A percentile compares a stretch with the other conserved stretches of the same genome.
Evolutionary conservation across 2,888 invertebrate species (phyloP).

Genomic region (Beris morrisii): DNA sequence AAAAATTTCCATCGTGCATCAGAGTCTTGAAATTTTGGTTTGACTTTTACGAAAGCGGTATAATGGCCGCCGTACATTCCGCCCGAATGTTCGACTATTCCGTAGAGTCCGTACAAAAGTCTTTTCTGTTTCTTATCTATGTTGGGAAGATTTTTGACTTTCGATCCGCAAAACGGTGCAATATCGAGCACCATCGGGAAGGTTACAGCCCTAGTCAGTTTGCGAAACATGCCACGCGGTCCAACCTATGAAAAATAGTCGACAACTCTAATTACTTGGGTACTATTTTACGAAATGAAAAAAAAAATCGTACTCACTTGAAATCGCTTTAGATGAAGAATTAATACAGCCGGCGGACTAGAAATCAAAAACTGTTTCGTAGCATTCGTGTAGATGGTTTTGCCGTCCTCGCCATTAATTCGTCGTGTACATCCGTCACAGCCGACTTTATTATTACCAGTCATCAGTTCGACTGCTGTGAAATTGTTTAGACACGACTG

Average conservation of each 20-base stretch:
- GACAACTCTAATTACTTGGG: not conserved
- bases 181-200: conserved; percentile 86
- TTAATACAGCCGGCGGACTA: conserved; percentile 89
- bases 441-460: conserved; percentile 89
- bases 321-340: conserved; percentile 93
- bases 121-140: conserved; percentile 65
- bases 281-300: not conserved
- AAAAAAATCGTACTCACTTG: conserved; percentile 57
- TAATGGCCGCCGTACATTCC: conserved; percentile 84
- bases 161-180: conserved; percentile 84
- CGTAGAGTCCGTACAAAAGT: conserved; percentile 87
- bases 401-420: conserved; percentile 68
- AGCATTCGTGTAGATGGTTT: conserved; percentile 77
- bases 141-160: conserved; percentile 64
- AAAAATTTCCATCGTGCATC: conserved; percentile 75
- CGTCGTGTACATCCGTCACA: conserved; percentile 86
- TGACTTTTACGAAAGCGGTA: conserved; percentile 91
- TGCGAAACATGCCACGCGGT: conserved; percentile 71
- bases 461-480: conserved; percentile 86
- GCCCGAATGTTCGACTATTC: conserved; percentile 94
- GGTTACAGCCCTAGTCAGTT: conserved; percentile 82
- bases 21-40: conserved; percentile 63
- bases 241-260: conserved; percentile 69
- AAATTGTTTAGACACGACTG: conserved; percentile 91
- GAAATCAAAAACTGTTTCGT: conserved; percentile 85